Evolutionary conservation across 2,797 vertebrate species (phyloP).

Genomic region (Vespertilio murinus): DNA sequence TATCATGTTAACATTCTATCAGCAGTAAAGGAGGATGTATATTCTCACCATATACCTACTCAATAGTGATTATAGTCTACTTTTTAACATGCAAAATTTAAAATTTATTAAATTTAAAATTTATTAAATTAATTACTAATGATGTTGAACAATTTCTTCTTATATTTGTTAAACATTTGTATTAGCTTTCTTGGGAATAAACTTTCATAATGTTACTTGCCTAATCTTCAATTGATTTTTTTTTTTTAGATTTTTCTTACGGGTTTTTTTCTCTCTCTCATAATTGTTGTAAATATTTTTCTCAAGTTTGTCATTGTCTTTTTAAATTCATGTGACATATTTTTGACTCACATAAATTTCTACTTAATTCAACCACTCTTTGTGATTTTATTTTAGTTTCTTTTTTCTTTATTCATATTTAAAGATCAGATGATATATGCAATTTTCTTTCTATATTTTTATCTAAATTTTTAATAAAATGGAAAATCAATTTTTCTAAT

Average conservation of each 20-base stretch:
- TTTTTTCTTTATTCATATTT: not conserved
- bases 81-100: not conserved
- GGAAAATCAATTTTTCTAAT: not conserved
- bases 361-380: not conserved
- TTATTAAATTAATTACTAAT: not conserved
- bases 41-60: not conserved
- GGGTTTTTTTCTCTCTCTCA: not conserved
- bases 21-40: not conserved
- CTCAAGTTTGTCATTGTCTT: not conserved
- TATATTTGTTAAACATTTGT: not conserved
- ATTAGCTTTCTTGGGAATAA: not conserved
- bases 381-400: not conserved
- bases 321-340: not conserved
- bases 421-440: not conserved
- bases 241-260: not conserved
- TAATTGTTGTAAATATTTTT: not conserved
- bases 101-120: not conserved
- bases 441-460: not conserved
- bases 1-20: not conserved
- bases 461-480: not conserved
- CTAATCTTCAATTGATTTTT: not conserved
- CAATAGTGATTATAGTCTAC: not conserved
- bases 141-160: not conserved
- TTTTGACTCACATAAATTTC: not conserved
- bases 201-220: not conserved